Evolutionary conservation across 2,113 vertebrate genomes (phyloP), one percentile per base, ranked within the genome.

Genomic region (Hippocampus barbouri): DNA sequence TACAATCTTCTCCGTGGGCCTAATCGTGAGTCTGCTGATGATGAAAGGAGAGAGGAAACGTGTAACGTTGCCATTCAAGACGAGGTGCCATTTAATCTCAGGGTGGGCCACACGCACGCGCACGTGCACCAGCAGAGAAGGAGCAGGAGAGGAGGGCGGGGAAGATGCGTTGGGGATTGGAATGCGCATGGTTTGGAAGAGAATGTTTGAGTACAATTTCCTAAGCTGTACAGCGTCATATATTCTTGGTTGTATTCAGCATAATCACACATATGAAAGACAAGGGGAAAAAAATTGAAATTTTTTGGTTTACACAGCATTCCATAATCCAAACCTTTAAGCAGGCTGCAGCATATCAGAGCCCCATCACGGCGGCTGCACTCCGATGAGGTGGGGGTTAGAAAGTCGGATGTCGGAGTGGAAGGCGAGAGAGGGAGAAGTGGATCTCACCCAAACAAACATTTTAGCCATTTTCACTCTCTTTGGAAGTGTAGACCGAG

Each of bases 21-120:
- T 83, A 81, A 97, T 95, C 95, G 96, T 93, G 95, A 95, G 94
- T 90, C 94, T 94, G 93, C 90, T 93, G 93, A 94, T 94, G 95
- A 96, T 95, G 93, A 92, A 95, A 94, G 93, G 93, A 76, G 84
- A 80, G 81, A 75, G 79, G 80, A 79, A 83, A 85, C 71, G 80
- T 85, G 83, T 70, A 38, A 70, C 81, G 82, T 85, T 89, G 86
- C 81, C 83, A 85, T 86, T 89, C 89, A 85, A 87, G 78, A 83
- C 78, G 75, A 77, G 79, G 69, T 85, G 85, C 81, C 84, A 79
- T 85, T 84, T 89, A 85, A 88, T 89, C 85, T 74, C 41, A 77
- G 73, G 60, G 69, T 77, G 71, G 70, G 79, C 79, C 30, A 77
- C 79, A 80, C 71, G 75, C 72, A 79, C 66, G 69, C 8, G 53